Conservation (phyloP, 2,888 invertebrate genomes). For the Seira sanloemensis region DNA sequence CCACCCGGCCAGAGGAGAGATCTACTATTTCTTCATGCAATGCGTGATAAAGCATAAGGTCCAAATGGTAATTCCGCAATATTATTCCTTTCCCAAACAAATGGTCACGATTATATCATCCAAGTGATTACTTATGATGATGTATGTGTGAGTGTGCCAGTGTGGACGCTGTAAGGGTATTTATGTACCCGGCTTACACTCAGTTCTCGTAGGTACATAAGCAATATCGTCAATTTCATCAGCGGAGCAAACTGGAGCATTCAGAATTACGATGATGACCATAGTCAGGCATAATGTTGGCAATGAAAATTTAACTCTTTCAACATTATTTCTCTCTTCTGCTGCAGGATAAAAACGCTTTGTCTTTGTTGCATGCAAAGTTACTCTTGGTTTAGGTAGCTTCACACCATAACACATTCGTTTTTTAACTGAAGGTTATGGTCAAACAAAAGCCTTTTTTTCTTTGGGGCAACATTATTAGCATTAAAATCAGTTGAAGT, state of each 20-base stretch:
- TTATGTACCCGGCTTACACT: slow-evolving; percentile 16
- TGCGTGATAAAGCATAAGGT: not conserved
- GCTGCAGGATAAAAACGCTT: not conserved
- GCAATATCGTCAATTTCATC: slow-evolving; percentile 33
- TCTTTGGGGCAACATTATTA: slow-evolving; percentile 14
- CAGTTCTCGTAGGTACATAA: slow-evolving; percentile 6
- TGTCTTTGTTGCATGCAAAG: not conserved
- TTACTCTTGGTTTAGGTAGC: not conserved
- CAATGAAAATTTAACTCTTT: slow-evolving; percentile 45
- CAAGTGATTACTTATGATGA: slow-evolving; percentile 48
- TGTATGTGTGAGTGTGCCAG: slow-evolving; percentile 22
- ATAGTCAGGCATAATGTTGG: slow-evolving; percentile 26
- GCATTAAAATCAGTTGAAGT: slow-evolving; percentile 41
- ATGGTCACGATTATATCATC: slow-evolving; percentile 46
- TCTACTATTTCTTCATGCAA: not conserved
- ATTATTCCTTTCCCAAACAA: not conserved
- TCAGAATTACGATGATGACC: slow-evolving; percentile 12
- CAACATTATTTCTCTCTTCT: not conserved
- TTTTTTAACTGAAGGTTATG: slow-evolving; percentile 40
- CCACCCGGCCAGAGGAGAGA: slow-evolving; percentile 16
- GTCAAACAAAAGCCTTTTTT: slow-evolving; percentile 27
- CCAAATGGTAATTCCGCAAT: not conserved
- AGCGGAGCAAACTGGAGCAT: slow-evolving; percentile 38
- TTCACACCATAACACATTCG: not conserved
- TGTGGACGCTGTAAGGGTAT: not conserved